Evolutionary conservation across 2,797 vertebrate genomes (phyloP), one percentile per base, ranked within the genome.

Genomic region (Bradypodion ventrale): DNA sequence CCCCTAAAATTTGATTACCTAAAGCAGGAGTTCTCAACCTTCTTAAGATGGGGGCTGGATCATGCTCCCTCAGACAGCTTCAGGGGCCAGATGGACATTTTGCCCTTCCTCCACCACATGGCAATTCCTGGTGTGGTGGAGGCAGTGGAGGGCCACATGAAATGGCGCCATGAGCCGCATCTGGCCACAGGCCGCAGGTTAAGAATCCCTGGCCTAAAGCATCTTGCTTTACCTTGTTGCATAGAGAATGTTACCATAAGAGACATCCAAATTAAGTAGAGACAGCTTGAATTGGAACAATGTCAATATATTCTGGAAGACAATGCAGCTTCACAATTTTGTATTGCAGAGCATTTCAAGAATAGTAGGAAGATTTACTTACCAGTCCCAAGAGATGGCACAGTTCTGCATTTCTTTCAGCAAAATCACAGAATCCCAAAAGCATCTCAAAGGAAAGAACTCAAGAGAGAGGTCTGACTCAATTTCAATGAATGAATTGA

Each of bases 321-420:
- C 12, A 63, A 23, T 52, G 42, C 27, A 70, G 52, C 13, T 40
- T 68, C 63, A 76, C 52, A 60, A 15, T 35, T 70, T 4, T 70
- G 27, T 46, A 27, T 10, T 15, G 9, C 19, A 62, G 2, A 76
- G 4, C 63, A 76, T 49, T 69, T 76, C 73, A 32, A 7, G 63
- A 83, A 56, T 60, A 7, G 27, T 10, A 72, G 80, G 63, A 5
- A 0, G 0, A 75, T 89, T 93, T 92, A 89, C 93, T 95, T 82
- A 96, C 94, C 89, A 0, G 0, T 9, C 63, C 65, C 0, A 5
- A 63, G 0, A 40, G 46, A 70, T 0, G 37, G 72, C 0, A 7
- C 2, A 77, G 19, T 0, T 1, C 75, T 40, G 40, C 52, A 21
- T 37, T 59, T 76, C 63, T 52, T 80, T 49, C 77, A 79, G 87